These are phyloP conservation scores for Murina feae DNA, from an alignment of 2,113 vertebrate genomes.

Conservation along the genomic window DNA sequence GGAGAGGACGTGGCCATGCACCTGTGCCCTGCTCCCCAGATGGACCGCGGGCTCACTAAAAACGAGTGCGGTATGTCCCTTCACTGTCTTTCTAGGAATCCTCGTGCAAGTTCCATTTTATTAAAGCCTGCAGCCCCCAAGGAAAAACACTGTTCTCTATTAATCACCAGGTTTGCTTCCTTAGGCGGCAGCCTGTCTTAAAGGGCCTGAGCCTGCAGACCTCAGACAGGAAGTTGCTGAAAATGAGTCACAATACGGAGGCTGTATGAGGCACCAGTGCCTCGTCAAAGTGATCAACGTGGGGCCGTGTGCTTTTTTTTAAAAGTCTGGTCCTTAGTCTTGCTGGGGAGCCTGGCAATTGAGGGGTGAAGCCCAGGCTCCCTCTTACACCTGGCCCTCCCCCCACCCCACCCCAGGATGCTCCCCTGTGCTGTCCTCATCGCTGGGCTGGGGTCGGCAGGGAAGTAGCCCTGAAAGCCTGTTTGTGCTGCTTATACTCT, in stretches of 20 bases:
- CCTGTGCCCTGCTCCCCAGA: neutral
- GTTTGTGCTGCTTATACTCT: neutral
- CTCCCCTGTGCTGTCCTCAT: neutral
- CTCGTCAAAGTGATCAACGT: neutral
- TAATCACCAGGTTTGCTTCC: neutral
- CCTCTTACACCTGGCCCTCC: neutral
- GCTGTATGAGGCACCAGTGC: too few species aligned
- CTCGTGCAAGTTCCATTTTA: neutral
- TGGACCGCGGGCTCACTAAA: rapidly evolving
- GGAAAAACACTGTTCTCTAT: neutral
- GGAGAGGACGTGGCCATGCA: rapidly evolving
- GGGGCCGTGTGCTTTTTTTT: neutral
- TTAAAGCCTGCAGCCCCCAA: neutral
- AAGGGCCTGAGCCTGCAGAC: neutral
- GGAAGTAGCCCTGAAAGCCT: neutral
- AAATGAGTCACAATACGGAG: neutral
- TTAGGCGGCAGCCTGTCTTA: neutral
- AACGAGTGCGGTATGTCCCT: rapidly evolving
- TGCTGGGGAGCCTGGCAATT: neutral
- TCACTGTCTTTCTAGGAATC: neutral
- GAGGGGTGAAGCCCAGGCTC: neutral
- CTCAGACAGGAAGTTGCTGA: neutral
- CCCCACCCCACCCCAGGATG: too few species aligned
- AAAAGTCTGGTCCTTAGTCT: neutral
- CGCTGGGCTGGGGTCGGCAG: rapidly evolving